Evolutionary conservation across 2,113 vertebrate species (phyloP), one percentile per base, ranked within the genome.

Genomic region (Tenrec ecaudatus): DNA sequence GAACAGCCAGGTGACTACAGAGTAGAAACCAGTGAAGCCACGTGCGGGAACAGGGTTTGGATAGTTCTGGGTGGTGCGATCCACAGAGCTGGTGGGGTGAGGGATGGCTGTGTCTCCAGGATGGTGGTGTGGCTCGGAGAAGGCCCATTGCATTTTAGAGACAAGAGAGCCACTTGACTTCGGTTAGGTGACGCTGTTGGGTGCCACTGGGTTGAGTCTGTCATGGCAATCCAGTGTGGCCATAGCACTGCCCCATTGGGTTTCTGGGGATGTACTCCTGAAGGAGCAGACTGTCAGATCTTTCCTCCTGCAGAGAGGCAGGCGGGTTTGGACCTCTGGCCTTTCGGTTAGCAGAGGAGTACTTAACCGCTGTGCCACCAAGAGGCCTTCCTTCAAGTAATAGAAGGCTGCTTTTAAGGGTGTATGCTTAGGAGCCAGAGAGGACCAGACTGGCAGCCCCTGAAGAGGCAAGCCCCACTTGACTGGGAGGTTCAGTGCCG

Each of bases 41-140:
- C 31, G 1, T 15, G 14, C 29, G 29, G n/a, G 43, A 89, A 31
- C 31, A 29, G 43, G 53, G 33, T 47, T 16, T 25, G 38, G 19
- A 29, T 40, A n/a, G 16, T 79, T 57, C 64, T 62, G 60, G 60
- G 60, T 19, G 22, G 60, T 62, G 2, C 16, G 16, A 19, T 62
- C 17, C 17, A 22, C 60, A 8, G 4, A 31, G 33, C 19, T 27
- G 0, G 0, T 84, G 20, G 40, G 36, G 40, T 43, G 16, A 31
- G 53, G 12, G 62, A 68, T 14, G 17, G 38, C 1, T 69, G 14
- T 79, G 36, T n/a, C 57, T 22, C n/a, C 77, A 20, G 38, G 31
- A 10, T 19, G 29, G 3, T 43, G 27, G 5, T 71, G 6, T 53
- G 25, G 83, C 6, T 68, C 33, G 57, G 62, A 82, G 88, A 86